These are phyloP conservation scores for Drosophila basisetae DNA, from an alignment of 2,888 invertebrate genomes.

Conservation along the genomic window DNA sequence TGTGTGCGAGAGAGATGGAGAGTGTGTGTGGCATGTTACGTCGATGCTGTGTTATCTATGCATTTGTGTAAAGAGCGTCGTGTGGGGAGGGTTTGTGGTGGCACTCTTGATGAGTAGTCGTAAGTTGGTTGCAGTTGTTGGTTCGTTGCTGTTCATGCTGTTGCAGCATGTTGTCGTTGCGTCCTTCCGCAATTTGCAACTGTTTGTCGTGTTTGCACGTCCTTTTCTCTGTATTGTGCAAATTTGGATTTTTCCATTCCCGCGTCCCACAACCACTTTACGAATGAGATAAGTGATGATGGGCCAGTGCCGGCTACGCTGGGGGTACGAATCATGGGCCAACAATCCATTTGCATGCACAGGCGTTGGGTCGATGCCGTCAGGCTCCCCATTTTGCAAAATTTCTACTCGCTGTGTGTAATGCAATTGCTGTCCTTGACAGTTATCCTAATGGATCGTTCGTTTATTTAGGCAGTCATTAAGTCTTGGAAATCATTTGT, in stretches of 20 bases:
- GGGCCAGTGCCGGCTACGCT: background rate
- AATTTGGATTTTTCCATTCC: slow-evolving; percentile 53
- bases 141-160: slow-evolving; percentile 20
- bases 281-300: background rate
- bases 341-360: slow-evolving; percentile 53
- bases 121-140: slow-evolving; percentile 45
- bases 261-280: slow-evolving; percentile 8
- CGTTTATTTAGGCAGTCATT: slow-evolving; percentile 40
- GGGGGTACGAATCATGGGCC: background rate
- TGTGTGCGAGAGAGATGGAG: background rate
- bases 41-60: slow-evolving; percentile 67
- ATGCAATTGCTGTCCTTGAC: slow-evolving; percentile 50
- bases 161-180: slow-evolving; percentile 46
- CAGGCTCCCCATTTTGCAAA: slow-evolving; percentile 2
- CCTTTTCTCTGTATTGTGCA: slow-evolving; percentile 76
- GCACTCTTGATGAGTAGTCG: slow-evolving; percentile 14
- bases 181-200: slow-evolving; percentile 69
- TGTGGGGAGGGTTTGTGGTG: background rate
- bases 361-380: slow-evolving; percentile 38
- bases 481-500: slow-evolving; percentile 19
- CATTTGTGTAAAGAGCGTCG: slow-evolving; percentile 45
- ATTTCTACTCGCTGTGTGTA: slow-evolving; percentile 5
- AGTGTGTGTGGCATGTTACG: slow-evolving; percentile 44
- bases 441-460: slow-evolving; percentile 49
- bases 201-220: slow-evolving; percentile 75